Evolutionary conservation across 2,113 vertebrate genomes (phyloP).

Genomic region (Gobius niger): DNA sequence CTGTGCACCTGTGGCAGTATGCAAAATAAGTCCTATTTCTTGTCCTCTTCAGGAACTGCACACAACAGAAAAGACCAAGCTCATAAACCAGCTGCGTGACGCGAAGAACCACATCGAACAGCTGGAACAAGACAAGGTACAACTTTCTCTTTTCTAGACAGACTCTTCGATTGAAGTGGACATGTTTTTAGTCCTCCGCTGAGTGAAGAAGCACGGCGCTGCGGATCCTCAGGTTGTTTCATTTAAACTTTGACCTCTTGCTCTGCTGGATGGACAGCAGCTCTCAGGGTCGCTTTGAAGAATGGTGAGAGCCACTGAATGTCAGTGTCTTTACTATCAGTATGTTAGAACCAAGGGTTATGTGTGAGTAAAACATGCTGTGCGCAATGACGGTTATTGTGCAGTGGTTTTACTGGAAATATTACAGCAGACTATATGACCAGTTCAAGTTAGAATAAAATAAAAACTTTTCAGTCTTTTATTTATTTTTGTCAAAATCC

Average conservation of each 20-base stretch:
- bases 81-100: slow-evolving; percentile 93
- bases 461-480: no score
- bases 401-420: background rate
- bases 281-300: slow-evolving; percentile 33
- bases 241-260: slow-evolving; percentile 58
- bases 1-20: background rate
- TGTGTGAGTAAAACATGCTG: background rate
- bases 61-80: slow-evolving; percentile 91
- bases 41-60: slow-evolving; percentile 85
- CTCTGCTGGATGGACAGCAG: slow-evolving; percentile 38
- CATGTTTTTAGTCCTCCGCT: slow-evolving; percentile 29
- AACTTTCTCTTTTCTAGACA: slow-evolving; percentile 13
- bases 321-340: slow-evolving; percentile 6
- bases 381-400: background rate
- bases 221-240: slow-evolving; percentile 42
- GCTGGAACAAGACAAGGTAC: slow-evolving; percentile 97
- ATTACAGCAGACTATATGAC: no score
- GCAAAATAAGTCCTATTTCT: background rate
- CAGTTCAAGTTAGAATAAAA: no score
- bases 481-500: no score
- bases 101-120: slow-evolving; percentile 97
- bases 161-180: slow-evolving; percentile 25
- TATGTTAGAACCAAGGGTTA: background rate
- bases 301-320: slow-evolving; percentile 36
- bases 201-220: slow-evolving; percentile 28